Base-by-base conservation (phyloP, 2,888 invertebrate genomes). In the Drosophila affinis region DNA sequence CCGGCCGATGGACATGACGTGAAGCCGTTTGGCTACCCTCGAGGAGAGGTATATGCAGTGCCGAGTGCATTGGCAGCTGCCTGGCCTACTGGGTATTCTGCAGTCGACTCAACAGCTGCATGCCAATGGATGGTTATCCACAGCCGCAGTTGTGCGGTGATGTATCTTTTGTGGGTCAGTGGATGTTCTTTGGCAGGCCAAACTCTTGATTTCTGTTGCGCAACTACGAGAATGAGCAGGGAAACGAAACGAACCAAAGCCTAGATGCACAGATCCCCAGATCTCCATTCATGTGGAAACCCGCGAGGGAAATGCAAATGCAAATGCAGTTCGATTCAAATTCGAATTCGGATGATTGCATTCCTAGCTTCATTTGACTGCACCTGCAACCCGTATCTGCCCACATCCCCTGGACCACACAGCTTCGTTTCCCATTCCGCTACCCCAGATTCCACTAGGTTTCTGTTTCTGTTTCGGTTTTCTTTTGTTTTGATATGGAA, bases 101-200 rank as follows among this genome's bases (percentile, higher is more conserved):
- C 18, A 18, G 17, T 48, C 18, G 47, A 53, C 10, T n/a, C 14
- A 18, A 7, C 21, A 34, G 53, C 21, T 21, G 21, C 18, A 0
- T 48, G 12, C 2, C 2, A 6, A 17, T 18, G 6, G 21, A 12
- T 10, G 4, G 10, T 1, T 32, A 32, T 32, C 32, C 32, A 32
- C 12, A 34, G 34, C 9, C 18, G 17, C 18, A 18, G 47, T 14
- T 18, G 18, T 21, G 12, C 49, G 59, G 14, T 34, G 51, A 4
- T 52, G 52, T 46, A 55, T 63, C 62, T 72, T 73, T 72, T 73
- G 27, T 67, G 67, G 71, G 74, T 73, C 71, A 71, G 44, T 57
- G 45, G 56, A 56, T 45, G 52, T 73, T 62, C 70, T 72, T 39
- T 32, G 54, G 52, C 34, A 58, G 39, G 39, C 44, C 17, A 69